Evolutionary conservation across 1,140 invertebrate genomes (phyloP).

Genomic region (Leptinotarsa undecemlineata): DNA sequence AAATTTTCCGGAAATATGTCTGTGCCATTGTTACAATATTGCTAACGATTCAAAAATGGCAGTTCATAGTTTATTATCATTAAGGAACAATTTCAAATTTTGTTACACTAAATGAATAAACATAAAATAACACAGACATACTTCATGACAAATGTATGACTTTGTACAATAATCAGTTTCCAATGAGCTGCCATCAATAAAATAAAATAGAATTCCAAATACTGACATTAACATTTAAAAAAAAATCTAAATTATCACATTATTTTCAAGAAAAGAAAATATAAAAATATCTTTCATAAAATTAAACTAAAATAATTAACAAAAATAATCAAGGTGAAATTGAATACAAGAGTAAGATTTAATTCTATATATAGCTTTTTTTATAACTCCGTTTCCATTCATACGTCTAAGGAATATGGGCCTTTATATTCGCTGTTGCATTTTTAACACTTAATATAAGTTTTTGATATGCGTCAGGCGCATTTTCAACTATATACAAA

Average conservation of each 20-base stretch:
- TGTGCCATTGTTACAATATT: constrained; percentile 33
- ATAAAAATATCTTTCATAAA: constrained; percentile 46
- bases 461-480: constrained; percentile 43
- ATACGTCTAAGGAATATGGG: constrained; percentile 11
- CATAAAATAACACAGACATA: constrained; percentile 19
- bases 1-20: constrained; percentile 24
- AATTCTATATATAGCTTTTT: constrained; percentile 8
- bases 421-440: constrained; percentile 29
- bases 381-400: constrained; percentile 10
- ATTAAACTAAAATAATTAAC: constrained; percentile 40
- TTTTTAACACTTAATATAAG: constrained; percentile 32
- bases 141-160: constrained; percentile 9
- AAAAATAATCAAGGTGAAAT: constrained; percentile 34
- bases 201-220: constrained; percentile 36
- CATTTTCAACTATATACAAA: constrained; percentile 39
- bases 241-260: constrained; percentile 43
- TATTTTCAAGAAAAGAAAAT: constrained; percentile 44
- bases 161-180: constrained; percentile 34
- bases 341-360: constrained; percentile 21
- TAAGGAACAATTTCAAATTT: constrained; percentile 49
- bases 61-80: constrained; percentile 39
- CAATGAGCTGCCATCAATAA: constrained; percentile 33
- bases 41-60: constrained; percentile 46
- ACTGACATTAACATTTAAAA: constrained; percentile 33
- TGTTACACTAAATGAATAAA: constrained; percentile 15